Base-by-base conservation (phyloP, 2,113 vertebrate species). In the Eurystomus gularis region DNA sequence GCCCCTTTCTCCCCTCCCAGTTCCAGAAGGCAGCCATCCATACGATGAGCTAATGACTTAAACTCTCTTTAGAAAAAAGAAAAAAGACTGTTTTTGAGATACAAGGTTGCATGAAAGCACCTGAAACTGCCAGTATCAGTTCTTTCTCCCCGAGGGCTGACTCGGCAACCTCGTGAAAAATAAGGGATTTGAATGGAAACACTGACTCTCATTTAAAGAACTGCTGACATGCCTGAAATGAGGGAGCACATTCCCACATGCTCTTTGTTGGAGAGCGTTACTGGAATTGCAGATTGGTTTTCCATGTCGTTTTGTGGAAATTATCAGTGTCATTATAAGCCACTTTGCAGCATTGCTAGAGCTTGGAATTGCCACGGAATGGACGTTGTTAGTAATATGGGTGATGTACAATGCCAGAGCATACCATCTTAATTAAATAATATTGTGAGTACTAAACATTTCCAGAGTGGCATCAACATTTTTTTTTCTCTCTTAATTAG, bases 1-100 rank as follows among this genome's bases (percentile, higher is more conserved):
- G 0, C 86, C 83, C 82, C 69, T 94, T 90, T 90, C 80, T 92
- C 35, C 82, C 57, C 29, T 90, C 68, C 9, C 55, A 4, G 17
- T 94, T 96, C 92, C 95, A 95, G 71, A 65, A 95, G 93, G 96
- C 93, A 96, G 83, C 58, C 33, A 65, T 96, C 95, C 94, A 96
- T 80, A n/a, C 86, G 92, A 90, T 96, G 95, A 96, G 80, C 90
- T 96, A 96, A 95, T 93, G 80, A 61, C 57, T 95, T 90, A 92
- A 93, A 90, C 33, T 73, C 88, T 86, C 54, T 82, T 86, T 26
- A 42, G 42, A 42, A 42, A 15, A 42, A 42, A 88, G 58, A 85
- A 60, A 93, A 76, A 81, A 35, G 28, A 66, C 86, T 95, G 88
- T 0, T 92, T 94, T 94, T 94, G 90, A 94, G 90, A 88, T 88